Evolutionary conservation across 1,140 invertebrate species (phyloP).

Genomic region (Centruroides sculpturatus): DNA sequence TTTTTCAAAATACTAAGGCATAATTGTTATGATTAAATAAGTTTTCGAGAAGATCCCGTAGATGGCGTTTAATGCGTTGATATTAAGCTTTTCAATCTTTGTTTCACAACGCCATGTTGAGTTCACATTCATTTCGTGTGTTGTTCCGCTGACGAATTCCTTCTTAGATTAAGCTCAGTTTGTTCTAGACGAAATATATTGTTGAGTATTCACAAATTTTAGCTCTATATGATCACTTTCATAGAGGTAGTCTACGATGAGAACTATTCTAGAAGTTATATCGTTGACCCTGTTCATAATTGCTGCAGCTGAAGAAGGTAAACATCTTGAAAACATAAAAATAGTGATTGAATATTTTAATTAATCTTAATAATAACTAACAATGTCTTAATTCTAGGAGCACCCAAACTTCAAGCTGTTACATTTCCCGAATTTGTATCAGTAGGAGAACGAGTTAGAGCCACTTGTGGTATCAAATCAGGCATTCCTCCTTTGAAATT

Average conservation of each 20-base stretch:
- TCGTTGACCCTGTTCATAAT: neutral
- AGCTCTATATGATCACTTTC: too few species aligned
- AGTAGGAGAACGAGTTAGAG: slow-evolving; percentile 2
- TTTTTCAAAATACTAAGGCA: too few species aligned
- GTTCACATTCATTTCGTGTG: neutral
- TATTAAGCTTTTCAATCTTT: neutral
- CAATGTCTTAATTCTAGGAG: neutral
- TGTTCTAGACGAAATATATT: too few species aligned
- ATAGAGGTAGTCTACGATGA: too few species aligned
- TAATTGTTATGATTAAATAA: too few species aligned
- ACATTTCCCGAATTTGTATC: slow-evolving; percentile 7
- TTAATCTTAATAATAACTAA: neutral
- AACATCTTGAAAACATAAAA: neutral
- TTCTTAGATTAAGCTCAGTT: too few species aligned
- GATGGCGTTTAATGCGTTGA: neutral
- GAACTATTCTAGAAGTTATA: too few species aligned
- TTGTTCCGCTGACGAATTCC: neutral
- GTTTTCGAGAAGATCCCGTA: too few species aligned
- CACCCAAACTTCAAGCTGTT: slow-evolving; percentile 4
- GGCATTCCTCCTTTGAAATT: neutral
- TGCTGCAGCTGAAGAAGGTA: neutral
- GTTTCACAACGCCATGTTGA: neutral
- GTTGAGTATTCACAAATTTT: too few species aligned
- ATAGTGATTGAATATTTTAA: neutral
- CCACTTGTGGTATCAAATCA: slow-evolving; percentile 1